Evolutionary conservation across 2,113 vertebrate species (phyloP), one percentile per base, ranked within the genome.

Genomic region (Centrocercus urophasianus): DNA sequence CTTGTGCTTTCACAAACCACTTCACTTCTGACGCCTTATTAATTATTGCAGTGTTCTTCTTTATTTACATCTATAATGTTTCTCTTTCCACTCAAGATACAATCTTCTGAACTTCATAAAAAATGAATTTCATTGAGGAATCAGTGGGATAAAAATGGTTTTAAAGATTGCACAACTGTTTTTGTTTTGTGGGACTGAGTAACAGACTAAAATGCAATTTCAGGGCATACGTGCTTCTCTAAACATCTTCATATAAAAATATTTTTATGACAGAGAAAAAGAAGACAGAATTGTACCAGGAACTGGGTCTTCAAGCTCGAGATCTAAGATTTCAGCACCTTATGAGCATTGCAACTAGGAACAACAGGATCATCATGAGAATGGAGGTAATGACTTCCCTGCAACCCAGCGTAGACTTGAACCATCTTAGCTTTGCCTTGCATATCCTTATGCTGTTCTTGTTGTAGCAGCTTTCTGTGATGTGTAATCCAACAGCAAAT

Each of bases 241-340:
- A 52, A 85, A 67, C 20, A 13, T 59, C 21, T 95, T 88, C 5
- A 69, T 86, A 30, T 81, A 47, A 73, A 89, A 67, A 76, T 64
- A 24, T 73, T 90, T 84, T 60, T 48, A 70, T 71, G 50, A 13
- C 61, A 99, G 99, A 99, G 96, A 99, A 98, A 89, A 99, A 99
- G 96, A 99, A 99, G 97, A 99, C 98, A 0, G 99, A 99, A 90
- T 96, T 99, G 40, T 98, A 98, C 83, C 99, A 99, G 95, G 99
- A 99, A 84, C 80, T 99, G 61, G 98, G 98, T 92, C 99, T 99
- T 94, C 99, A 99, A 89, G 99, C 99, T 69, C 98, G 99, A 98
- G 99, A 99, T 91, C 95, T 99, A 63, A 97, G 99, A 77, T 99
- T 99, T 94, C 99, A 99, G 83, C 99, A 99, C 72, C 96, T 98